Conservation (phyloP, 1,140 invertebrate species). For the Drosophila navojoa region DNA sequence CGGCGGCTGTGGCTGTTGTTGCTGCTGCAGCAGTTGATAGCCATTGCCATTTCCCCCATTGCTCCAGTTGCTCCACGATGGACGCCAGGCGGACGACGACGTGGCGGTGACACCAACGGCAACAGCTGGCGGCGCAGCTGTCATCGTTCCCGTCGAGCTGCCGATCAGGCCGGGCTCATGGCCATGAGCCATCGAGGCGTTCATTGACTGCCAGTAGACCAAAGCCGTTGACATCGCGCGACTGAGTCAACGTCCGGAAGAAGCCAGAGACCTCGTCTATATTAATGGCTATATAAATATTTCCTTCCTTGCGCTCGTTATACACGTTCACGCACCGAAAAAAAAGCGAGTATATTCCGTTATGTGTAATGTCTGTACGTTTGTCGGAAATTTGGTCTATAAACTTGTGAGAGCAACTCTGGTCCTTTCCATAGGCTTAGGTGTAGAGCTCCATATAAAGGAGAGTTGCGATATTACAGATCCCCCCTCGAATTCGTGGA, state of each 20-base stretch:
- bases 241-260: constrained; percentile 1
- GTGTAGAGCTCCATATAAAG: no score
- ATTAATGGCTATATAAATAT: constrained; percentile 38
- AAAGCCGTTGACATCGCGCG: constrained; percentile 40
- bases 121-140: background rate
- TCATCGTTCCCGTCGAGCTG: background rate
- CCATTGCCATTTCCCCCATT: constrained; percentile 18
- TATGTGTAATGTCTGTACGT: no score
- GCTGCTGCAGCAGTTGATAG: constrained; percentile 13
- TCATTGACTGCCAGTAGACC: constrained; percentile 71
- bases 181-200: constrained; percentile 31
- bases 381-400: no score
- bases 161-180: constrained; percentile 10
- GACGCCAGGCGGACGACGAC: background rate
- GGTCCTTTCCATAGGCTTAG: no score
- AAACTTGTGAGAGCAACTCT: no score
- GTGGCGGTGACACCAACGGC: background rate
- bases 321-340: no score
- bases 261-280: background rate
- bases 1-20: constrained; percentile 40
- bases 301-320: constrained; percentile 24
- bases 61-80: constrained; percentile 18
- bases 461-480: no score
- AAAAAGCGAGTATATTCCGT: no score
- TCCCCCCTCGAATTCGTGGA: no score